A percentile compares a stretch with the other conserved stretches of the same genome.
These are phyloP conservation scores for Arizona elegans DNA, from an alignment of 2,113 vertebrate genomes.

Conservation along the genomic window DNA sequence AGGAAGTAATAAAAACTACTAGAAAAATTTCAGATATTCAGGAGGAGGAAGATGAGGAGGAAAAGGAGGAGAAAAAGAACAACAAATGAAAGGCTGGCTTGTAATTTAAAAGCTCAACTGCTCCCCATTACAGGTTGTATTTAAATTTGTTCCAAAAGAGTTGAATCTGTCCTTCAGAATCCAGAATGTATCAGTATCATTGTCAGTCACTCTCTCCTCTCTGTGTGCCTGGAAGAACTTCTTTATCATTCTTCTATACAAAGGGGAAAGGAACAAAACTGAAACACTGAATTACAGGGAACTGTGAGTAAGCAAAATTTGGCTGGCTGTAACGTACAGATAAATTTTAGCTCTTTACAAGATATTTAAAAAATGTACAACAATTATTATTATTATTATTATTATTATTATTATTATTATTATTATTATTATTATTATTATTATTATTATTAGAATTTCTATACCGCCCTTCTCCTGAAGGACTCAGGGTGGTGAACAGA, in stretches of 20 bases:
- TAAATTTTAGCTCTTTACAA: neutral
- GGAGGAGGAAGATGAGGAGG: neutral
- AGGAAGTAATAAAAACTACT: neutral
- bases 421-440: too few relatives aligned
- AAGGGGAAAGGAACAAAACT: neutral
- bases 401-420: too few relatives aligned
- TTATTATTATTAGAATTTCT: too few relatives aligned
- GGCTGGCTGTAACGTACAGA: neutral
- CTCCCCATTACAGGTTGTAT: neutral
- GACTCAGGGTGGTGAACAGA: too few relatives aligned
- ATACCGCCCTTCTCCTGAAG: too few relatives aligned
- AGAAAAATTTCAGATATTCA: neutral
- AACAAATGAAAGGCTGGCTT: neutral
- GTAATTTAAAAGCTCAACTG: neutral
- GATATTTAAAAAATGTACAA: neutral
- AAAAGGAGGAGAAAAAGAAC: neutral
- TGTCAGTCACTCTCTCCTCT: neutral
- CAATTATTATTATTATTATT: too few relatives aligned
- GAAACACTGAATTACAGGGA: neutral
- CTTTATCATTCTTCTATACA: neutral
- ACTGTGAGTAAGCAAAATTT: neutral
- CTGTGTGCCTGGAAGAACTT: neutral
- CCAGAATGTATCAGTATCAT: neutral
- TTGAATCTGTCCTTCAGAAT: neutral
- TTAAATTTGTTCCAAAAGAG: neutral